Evolutionary conservation across 1,140 invertebrate species (phyloP).

Genomic region (Ephestia elutella): DNA sequence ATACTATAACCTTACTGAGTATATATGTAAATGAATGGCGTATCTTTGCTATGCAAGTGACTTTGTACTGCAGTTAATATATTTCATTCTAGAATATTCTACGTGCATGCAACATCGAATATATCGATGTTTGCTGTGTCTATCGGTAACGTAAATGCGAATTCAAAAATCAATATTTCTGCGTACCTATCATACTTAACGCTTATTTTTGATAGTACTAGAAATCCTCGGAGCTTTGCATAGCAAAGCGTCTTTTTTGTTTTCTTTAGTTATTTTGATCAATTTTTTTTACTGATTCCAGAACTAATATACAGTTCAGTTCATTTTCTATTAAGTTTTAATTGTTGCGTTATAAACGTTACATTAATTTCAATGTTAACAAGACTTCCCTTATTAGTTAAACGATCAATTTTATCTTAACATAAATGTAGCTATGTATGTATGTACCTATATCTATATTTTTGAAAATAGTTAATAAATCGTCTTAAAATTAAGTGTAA

Average conservation of each 20-base stretch:
- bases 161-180: too few relatives aligned
- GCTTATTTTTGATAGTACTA: too few relatives aligned
- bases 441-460: conserved; percentile 70
- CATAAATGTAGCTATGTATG: conserved; percentile 65
- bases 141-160: too few relatives aligned
- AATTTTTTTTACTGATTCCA: background rate
- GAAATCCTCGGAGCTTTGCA: background rate
- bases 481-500: conserved; percentile 62
- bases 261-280: background rate
- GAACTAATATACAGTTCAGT: background rate
- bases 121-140: background rate
- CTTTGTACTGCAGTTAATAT: background rate
- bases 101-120: background rate
- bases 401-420: conserved; percentile 64
- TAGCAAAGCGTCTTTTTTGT: background rate
- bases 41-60: conserved; percentile 10
- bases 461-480: conserved; percentile 65
- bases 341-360: conserved; percentile 33
- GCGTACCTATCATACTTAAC: too few relatives aligned
- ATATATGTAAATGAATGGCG: conserved; percentile 25
- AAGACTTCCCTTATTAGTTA: conserved; percentile 55
- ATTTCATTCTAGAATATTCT: background rate
- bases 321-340: conserved; percentile 34
- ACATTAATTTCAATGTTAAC: conserved; percentile 23
- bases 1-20: conserved; percentile 28